A percentile compares a stretch with the other conserved stretches of the same genome.
Conservation (phyloP, 2,888 invertebrate genomes). For the Alentia gelatinosa region DNA sequence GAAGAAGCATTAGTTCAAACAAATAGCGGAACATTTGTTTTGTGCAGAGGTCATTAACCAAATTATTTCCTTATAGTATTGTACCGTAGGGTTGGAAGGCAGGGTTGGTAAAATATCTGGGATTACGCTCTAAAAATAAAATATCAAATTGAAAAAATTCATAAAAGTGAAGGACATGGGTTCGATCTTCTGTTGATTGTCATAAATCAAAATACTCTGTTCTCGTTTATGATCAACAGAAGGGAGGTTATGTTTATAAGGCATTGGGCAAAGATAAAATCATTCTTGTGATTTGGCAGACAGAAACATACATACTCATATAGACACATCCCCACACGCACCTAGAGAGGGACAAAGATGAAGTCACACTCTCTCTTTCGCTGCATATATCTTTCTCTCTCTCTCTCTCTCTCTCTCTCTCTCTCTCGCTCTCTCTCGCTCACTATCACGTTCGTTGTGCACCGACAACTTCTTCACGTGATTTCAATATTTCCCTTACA, state of each 20-base stretch:
- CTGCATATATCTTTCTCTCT: too few species aligned
- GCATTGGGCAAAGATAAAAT: too few species aligned
- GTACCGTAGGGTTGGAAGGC: not conserved
- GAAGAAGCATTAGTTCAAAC: not conserved
- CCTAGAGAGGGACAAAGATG: too few species aligned
- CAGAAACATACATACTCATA: too few species aligned
- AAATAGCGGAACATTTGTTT: not conserved
- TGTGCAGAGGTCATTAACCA: not conserved
- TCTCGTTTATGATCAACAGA: not conserved
- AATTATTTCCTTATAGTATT: constrained; percentile 1
- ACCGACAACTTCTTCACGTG: too few species aligned
- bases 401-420: too few species aligned
- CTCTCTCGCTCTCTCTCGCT: too few species aligned
- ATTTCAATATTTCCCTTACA: too few species aligned
- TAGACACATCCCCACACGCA: too few species aligned
- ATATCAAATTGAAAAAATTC: not conserved
- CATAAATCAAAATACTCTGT: not conserved
- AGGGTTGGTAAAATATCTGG: not conserved
- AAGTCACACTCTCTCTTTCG: too few species aligned
- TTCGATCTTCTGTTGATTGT: not conserved
- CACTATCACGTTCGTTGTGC: too few species aligned
- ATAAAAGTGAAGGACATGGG: not conserved
- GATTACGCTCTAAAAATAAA: not conserved
- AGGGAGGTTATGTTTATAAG: not conserved
- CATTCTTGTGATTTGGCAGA: too few species aligned